phyloP scores from a whole-genome alignment of 2,888 invertebrate species.

The Trachelus iudaicus region DNA sequence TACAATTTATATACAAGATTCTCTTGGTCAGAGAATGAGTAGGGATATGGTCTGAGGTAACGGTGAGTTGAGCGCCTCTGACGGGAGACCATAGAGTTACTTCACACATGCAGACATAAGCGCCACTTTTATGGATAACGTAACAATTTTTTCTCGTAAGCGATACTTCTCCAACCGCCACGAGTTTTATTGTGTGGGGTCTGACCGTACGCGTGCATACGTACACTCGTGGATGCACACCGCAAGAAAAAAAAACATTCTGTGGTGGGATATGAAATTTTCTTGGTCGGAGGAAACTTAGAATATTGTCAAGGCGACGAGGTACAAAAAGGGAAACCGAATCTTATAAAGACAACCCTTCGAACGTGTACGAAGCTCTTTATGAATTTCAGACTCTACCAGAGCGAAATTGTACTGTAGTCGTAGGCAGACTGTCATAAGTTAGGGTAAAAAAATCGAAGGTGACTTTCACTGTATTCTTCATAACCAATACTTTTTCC shows the following conservation, averaged over 20 bases:
- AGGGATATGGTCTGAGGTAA: background rate
- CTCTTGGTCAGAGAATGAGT: background rate
- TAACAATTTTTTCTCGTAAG: background rate
- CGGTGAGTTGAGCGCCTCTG: background rate
- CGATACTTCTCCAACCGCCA: background rate
- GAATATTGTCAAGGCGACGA: background rate
- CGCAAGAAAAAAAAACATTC: background rate
- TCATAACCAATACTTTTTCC: background rate
- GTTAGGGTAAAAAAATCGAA: background rate
- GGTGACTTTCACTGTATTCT: background rate
- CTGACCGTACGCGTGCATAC: background rate
- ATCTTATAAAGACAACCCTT: background rate
- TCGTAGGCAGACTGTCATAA: background rate
- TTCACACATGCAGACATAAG: background rate
- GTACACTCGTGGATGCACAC: background rate
- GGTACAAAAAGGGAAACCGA: background rate
- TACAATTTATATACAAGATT: background rate
- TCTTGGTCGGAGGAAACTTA: background rate
- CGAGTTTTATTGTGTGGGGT: background rate
- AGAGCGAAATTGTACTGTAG: background rate
- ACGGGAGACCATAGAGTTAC: background rate
- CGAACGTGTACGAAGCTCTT: too few species aligned
- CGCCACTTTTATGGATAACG: background rate
- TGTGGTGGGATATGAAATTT: background rate
- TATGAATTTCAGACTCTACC: too few species aligned